These are phyloP conservation scores for Tupiocoris notatus DNA, from an alignment of 2,888 invertebrate species.

Conservation along the genomic window DNA sequence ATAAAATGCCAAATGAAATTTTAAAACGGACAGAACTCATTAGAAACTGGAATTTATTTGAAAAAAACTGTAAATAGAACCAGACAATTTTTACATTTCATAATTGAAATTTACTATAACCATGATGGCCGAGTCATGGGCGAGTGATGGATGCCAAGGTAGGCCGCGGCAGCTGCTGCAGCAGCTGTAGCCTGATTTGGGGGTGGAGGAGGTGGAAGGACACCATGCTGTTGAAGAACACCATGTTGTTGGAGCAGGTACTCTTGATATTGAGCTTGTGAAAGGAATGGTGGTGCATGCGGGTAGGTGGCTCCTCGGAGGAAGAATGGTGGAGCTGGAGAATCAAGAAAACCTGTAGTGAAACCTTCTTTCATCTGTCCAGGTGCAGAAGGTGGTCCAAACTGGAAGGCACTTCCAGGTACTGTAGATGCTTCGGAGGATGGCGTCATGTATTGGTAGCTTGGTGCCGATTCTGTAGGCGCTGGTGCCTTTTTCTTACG, in stretches of 20 bases:
- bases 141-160: conserved; percentile 69
- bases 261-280: conserved; percentile 63
- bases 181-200: background rate
- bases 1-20: too few species aligned
- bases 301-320: conserved; percentile 44
- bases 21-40: too few species aligned
- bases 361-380: conserved; percentile 62
- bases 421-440: conserved; percentile 61
- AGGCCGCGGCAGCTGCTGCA: conserved; percentile 57
- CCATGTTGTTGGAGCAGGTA: conserved; percentile 57
- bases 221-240: conserved; percentile 55
- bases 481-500: conserved; percentile 47
- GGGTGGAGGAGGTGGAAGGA: conserved; percentile 53
- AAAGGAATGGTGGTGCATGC: conserved; percentile 47
- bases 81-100: too few species aligned
- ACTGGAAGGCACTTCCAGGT: conserved; percentile 81
- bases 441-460: conserved; percentile 54
- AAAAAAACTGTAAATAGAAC: too few species aligned
- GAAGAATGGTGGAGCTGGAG: conserved; percentile 49
- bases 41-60: too few species aligned
- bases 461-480: conserved; percentile 1
- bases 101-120: conserved; percentile 47
- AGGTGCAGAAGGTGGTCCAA: conserved; percentile 61
- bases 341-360: conserved; percentile 52
- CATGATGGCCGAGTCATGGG: conserved; percentile 63